Evolutionary conservation across 2,888 invertebrate species (phyloP).

Genomic region (Catocala sponsa): DNA sequence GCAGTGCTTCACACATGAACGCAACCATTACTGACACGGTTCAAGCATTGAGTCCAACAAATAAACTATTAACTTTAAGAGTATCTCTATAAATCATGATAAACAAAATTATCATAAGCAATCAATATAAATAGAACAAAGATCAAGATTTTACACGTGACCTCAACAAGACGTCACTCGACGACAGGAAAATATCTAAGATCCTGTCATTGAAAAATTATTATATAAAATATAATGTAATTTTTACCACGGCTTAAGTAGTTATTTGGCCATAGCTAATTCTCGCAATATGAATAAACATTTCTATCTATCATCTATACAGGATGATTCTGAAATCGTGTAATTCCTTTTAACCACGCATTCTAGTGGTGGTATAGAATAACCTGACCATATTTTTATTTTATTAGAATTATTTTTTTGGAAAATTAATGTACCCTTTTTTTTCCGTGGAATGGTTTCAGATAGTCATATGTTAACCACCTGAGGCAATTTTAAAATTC

Average conservation of each 20-base stretch:
- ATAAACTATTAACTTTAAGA: constrained; percentile 31
- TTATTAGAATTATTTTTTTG: no score
- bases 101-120: constrained; percentile 49
- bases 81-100: constrained; percentile 32
- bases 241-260: neutral
- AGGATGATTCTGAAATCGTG: no score
- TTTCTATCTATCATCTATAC: no score
- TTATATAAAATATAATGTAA: neutral
- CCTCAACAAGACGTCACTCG: constrained; percentile 25
- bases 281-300: no score
- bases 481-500: no score
- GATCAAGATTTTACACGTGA: constrained; percentile 48
- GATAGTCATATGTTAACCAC: no score
- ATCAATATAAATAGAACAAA: constrained; percentile 47
- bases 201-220: constrained; percentile 17
- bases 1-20: constrained; percentile 22
- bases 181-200: constrained; percentile 21
- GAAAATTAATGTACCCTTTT: no score
- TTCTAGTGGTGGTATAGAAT: no score
- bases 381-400: no score
- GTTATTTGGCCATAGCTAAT: no score
- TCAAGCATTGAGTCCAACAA: constrained; percentile 32
- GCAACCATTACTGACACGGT: neutral
- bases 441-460: no score
- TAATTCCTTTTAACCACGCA: no score